Evolutionary conservation across 2,113 vertebrate genomes (phyloP), one percentile per base, ranked within the genome.

Genomic region (Gambusia holbrooki): DNA sequence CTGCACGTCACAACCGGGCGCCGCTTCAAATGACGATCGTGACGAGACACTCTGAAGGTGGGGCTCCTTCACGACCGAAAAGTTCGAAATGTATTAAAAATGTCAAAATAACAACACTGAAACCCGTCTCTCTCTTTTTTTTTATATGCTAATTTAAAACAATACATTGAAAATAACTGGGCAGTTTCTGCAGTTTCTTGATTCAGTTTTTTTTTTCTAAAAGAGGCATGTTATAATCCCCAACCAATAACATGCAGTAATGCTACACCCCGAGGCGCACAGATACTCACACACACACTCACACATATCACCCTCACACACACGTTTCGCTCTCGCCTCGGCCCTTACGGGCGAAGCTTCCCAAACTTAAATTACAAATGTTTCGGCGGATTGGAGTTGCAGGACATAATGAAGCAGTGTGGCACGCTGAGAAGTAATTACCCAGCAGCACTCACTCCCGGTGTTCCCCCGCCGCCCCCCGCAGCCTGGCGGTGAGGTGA

Each of bases 351-450:
- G 15, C 25, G 25, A 76, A 89, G 89, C 3, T 94, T 95, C 96
- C 95, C 95, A 94, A 95, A 95, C 95, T n/a, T 95, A 94, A 95
- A 94, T 96, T 97, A 96, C 96, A 96, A 96, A 96, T 94, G 95
- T 95, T 95, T 95, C 93, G 92, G 94, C 90, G 95, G 96, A 96
- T 95, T 94, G 95, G 95, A 95, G 92, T 93, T 93, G 95, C 95
- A 76, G 94, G 95, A 96, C 95, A 97, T 97, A 98, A 99, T 97
- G 97, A 97, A 96, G 96, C 95, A 94, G 95, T 95, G 96, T 95
- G 94, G 95, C 96, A 95, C 95, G 96, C 92, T 96, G 96, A 97
- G 97, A 97, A 96, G 96, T 97, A 97, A 98, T 99, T 97, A 99
- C 96, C 97, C 95, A 96, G 96, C 94, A 95, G 96, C 95, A 96